A percentile compares a stretch with the other conserved stretches of the same genome.
Conservation (phyloP, 2,797 vertebrate genomes). For the Triplophysa bombifrons region DNA sequence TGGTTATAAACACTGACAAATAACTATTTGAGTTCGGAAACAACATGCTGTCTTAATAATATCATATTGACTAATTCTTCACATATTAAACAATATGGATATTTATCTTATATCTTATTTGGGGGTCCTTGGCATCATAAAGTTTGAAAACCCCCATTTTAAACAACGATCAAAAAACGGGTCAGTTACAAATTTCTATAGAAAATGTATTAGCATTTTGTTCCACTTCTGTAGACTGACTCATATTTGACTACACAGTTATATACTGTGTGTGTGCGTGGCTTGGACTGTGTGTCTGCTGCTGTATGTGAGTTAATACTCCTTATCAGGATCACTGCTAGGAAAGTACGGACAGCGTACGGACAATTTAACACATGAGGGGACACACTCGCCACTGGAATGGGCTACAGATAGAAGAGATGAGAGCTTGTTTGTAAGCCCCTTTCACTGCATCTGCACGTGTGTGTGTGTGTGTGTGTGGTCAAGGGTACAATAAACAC, state of each 20-base stretch:
- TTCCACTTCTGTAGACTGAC: background rate
- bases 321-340: constrained; percentile 69
- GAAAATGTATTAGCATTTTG: too few species aligned
- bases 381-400: constrained; percentile 59
- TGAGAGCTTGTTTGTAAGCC: constrained; percentile 56
- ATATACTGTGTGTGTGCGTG: background rate
- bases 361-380: constrained; percentile 67
- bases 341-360: constrained; percentile 52
- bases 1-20: too few species aligned
- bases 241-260: background rate
- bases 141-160: too few species aligned
- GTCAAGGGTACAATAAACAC: constrained; percentile 36
- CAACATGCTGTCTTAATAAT: too few species aligned
- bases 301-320: constrained; percentile 60
- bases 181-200: too few species aligned
- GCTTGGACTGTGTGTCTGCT: constrained; percentile 21
- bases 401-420: constrained; percentile 52
- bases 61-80: too few species aligned
- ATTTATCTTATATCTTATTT: too few species aligned
- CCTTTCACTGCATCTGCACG: constrained; percentile 42
- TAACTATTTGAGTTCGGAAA: too few species aligned
- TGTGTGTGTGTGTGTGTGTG: constrained; percentile 12
- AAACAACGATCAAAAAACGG: too few species aligned
- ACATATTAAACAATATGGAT: too few species aligned
- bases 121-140: too few species aligned